Percentiles rank a stretch among this genome's conserved stretches.
Evolutionary conservation across 1,140 invertebrate genomes (phyloP).

Genomic region (Scaptomyza graminum): DNA sequence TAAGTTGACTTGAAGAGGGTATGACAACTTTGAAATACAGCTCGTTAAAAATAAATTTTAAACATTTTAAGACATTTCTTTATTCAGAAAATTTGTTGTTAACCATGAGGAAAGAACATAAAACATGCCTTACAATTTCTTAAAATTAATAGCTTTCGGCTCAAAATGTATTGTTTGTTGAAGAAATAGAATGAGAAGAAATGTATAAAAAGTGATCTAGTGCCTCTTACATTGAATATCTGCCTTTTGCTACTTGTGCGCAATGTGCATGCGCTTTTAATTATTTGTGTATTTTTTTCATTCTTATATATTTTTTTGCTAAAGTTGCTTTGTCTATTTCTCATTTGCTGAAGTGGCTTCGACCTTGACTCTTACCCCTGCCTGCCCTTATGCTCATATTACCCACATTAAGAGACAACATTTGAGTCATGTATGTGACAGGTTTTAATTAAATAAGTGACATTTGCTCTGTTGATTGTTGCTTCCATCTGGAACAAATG

Average conservation of each 20-base stretch:
- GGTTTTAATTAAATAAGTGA: slow-evolving; percentile 80
- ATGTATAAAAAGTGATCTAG: too few relatives aligned
- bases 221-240: background rate
- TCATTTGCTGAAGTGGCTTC: slow-evolving; percentile 30
- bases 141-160: too few relatives aligned
- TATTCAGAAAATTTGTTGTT: too few relatives aligned
- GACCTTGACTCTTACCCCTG: background rate
- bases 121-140: too few relatives aligned
- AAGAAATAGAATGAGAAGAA: too few relatives aligned
- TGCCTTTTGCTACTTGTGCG: slow-evolving; percentile 22
- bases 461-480: slow-evolving; percentile 49
- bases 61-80: too few relatives aligned
- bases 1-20: slow-evolving; percentile 7
- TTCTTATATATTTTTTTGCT: background rate
- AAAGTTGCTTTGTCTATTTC: slow-evolving; percentile 39
- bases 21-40: slow-evolving; percentile 5
- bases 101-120: too few relatives aligned
- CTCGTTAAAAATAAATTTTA: slow-evolving; percentile 1
- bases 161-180: too few relatives aligned
- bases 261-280: slow-evolving; percentile 69
- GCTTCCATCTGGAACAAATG: slow-evolving; percentile 51
- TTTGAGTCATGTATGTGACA: slow-evolving; percentile 58
- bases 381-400: too few relatives aligned
- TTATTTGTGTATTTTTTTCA: slow-evolving; percentile 60
- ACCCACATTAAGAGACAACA: slow-evolving; percentile 50